Percentiles rank a stretch among this genome's conserved stretches.
These are phyloP conservation scores for Macroramphosus scolopax DNA, from an alignment of 2,797 vertebrate species.

Conservation along the genomic window DNA sequence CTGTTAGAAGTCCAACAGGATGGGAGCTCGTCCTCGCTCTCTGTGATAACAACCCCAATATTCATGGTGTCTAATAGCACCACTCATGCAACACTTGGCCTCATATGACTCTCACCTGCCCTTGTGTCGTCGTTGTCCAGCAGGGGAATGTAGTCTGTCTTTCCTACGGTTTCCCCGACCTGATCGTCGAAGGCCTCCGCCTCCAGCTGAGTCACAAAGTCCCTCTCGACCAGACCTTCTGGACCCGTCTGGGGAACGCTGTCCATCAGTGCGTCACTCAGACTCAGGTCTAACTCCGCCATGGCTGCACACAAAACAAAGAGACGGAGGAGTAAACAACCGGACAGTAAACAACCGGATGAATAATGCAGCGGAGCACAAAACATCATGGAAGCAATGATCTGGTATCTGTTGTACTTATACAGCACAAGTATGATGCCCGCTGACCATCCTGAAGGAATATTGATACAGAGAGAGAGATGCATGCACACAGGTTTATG, in stretches of 20 bases:
- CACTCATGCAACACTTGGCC: background rate
- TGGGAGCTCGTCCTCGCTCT: too few relatives aligned
- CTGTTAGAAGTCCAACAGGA: too few relatives aligned
- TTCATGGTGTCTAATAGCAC: background rate
- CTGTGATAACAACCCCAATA: background rate
- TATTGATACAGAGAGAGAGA: too few relatives aligned
- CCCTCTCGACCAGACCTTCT: constrained; percentile 82
- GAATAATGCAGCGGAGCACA: too few relatives aligned
- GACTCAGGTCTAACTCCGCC: constrained; percentile 87
- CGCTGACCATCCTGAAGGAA: too few relatives aligned
- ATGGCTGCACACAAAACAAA: constrained; percentile 62
- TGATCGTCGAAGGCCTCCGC: constrained; percentile 88
- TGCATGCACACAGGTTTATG: too few relatives aligned
- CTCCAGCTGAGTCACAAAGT: constrained; percentile 90
- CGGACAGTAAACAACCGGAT: background rate
- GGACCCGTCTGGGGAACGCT: constrained; percentile 73
- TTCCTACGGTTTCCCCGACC: constrained; percentile 91
- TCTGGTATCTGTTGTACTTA: too few relatives aligned
- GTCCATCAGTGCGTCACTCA: constrained; percentile 90
- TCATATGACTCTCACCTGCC: constrained; percentile 58
- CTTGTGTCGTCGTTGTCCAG: constrained; percentile 82
- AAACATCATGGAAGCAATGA: too few relatives aligned
- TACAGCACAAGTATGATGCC: too few relatives aligned
- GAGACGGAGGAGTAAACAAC: background rate
- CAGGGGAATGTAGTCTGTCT: constrained; percentile 89